These are phyloP conservation scores for Sinocyclocheilus anshuiensis DNA, from an alignment of 2,113 vertebrate species.

Conservation along the genomic window DNA sequence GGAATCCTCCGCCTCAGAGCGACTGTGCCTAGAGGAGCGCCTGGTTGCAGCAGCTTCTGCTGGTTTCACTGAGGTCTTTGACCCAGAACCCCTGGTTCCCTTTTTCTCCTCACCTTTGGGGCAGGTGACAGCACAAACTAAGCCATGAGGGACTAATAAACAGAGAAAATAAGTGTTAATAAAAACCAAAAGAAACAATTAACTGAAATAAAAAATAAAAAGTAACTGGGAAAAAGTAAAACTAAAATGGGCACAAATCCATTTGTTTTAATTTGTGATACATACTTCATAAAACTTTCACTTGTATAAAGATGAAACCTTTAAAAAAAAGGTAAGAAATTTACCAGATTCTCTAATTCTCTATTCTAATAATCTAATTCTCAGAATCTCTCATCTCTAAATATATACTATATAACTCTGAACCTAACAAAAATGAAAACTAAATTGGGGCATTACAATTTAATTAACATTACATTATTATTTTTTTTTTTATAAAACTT, in stretches of 20 bases:
- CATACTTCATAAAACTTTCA: no score
- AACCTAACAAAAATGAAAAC: no score
- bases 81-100: constrained; percentile 79
- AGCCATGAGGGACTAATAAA: constrained; percentile 79
- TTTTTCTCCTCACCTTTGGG: constrained; percentile 92
- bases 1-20: constrained; percentile 75
- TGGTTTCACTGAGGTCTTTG: constrained; percentile 84
- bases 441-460: no score
- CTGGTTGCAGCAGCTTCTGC: constrained; percentile 75
- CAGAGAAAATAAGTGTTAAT: background rate
- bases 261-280: no score
- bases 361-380: no score
- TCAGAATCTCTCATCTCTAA: no score
- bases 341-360: no score
- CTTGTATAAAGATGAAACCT: no score
- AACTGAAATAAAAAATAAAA: background rate
- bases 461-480: no score
- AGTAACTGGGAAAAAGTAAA: background rate
- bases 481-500: background rate
- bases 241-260: no score
- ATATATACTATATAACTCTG: no score
- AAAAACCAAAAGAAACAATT: background rate
- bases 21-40: constrained; percentile 84
- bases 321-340: no score
- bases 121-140: constrained; percentile 82